Base-by-base conservation (phyloP, 2,797 vertebrate species). In the Gallinago nigripennis region DNA sequence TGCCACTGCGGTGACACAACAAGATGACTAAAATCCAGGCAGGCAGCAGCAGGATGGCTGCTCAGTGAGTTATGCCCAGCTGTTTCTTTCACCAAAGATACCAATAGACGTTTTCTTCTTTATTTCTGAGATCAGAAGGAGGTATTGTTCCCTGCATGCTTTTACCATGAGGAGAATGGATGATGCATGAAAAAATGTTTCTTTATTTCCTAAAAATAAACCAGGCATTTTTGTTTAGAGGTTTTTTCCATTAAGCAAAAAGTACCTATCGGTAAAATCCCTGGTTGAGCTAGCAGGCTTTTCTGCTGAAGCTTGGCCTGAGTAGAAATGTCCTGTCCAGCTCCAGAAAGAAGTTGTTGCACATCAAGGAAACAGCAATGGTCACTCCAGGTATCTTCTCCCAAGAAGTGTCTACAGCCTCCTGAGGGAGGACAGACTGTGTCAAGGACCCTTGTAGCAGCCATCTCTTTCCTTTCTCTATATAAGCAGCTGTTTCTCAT, bases 191-290 rank as follows among this genome's bases (percentile, higher is more conserved):
- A 65, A 73, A 46, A 35, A 7, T 6, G 8, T 43, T 53, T 51
- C 17, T 83, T 87, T 91, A n/a, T 88, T 86, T 78, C 64, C 50
- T 82, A 35, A 57, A 77, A 82, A 69, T 28, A 53, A 91, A 93
- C 53, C 12, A 82, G 71, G 48, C 31, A 19, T 68, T 86, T 92
- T 84, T 21, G 25, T 69, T n/a, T 25, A 35, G 30, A 48, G 25
- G 10, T 28, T 86, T 77, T 77, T 58, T 39, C 30, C 46, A 3
- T 51, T 54, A 65, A 80, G 19, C n/a, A 72, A 72, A 71, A 50
- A 80, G 7, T 1, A 48, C 33, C 3, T 30, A 25, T 21, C 18
- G 7, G 37, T 76, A 41, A 86, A 88, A 82, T 27, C 31, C 12
- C 37, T 33, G 13, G 27, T 65, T 93, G 31, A 85, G 35, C 18